Percentiles rank a stretch among this genome's conserved stretches.
phyloP scores from a whole-genome alignment of 1,140 invertebrate genomes.

The Plutomurus gul region DNA sequence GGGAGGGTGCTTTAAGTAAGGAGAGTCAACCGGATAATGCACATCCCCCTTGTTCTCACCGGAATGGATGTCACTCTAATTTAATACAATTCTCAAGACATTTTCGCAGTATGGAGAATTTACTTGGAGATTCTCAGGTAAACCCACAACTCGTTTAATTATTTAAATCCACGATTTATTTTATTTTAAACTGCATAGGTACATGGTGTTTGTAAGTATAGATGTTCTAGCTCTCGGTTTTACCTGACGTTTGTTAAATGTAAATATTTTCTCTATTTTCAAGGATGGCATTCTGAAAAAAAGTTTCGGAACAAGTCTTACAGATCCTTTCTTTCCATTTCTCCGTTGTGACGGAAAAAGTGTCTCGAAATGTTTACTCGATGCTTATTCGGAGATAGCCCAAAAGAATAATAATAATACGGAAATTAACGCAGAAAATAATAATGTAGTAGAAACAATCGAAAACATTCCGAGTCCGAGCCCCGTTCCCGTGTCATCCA shows the following conservation, averaged over 20 bases:
- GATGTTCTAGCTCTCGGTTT: too few relatives aligned
- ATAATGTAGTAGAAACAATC: neutral
- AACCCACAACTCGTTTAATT: too few relatives aligned
- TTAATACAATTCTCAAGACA: conserved; percentile 21
- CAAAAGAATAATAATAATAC: neutral
- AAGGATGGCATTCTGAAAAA: neutral
- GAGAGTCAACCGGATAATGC: neutral
- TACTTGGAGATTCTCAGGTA: neutral
- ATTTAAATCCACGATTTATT: too few relatives aligned
- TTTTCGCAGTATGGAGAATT: conserved; percentile 37
- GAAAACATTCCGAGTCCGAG: neutral
- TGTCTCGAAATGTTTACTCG: conserved; percentile 71
- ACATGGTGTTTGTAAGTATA: too few relatives aligned
- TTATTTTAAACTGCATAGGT: too few relatives aligned
- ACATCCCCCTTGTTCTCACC: conserved; percentile 26
- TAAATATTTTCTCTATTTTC: neutral
- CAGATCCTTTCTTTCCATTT: conserved; percentile 75
- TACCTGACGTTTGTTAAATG: neutral
- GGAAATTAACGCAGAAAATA: neutral
- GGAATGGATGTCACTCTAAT: conserved; percentile 36
- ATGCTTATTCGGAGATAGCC: conserved; percentile 62
- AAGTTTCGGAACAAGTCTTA: conserved; percentile 57
- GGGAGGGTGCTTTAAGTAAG: neutral
- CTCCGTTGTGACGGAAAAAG: conserved; percentile 72
- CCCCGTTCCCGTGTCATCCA: neutral